These are phyloP conservation scores for Sanderia malayensis DNA, from an alignment of 30 jellyfish, hydroid and myxozoan species.

Conservation along the genomic window DNA sequence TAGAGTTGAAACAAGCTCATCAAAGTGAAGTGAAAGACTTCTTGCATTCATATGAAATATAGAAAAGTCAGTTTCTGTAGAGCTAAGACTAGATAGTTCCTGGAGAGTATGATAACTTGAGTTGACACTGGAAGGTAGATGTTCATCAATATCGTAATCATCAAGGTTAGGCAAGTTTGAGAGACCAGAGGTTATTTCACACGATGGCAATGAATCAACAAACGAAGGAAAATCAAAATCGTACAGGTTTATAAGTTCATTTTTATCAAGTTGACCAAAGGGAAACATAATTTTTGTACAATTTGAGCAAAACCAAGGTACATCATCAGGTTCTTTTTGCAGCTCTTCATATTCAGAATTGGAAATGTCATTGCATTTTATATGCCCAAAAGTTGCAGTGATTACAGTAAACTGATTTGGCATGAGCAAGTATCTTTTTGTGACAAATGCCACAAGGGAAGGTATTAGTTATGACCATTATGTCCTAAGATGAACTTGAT, in stretches of 20 bases:
- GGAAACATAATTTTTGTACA: neutral
- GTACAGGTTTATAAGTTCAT: neutral
- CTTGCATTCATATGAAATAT: conserved; percentile 23
- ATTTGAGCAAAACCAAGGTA: too few relatives aligned
- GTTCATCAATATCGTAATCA: too few relatives aligned
- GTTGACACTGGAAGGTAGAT: too few relatives aligned
- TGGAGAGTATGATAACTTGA: too few relatives aligned
- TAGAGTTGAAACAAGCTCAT: conserved; percentile 40
- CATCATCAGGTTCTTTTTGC: too few relatives aligned
- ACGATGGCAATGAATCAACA: conserved; percentile 9
- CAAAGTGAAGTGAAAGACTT: conserved; percentile 31
- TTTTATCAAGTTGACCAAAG: neutral
- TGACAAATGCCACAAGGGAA: conserved; percentile 31
- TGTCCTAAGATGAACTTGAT: conserved; percentile 28
- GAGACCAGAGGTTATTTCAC: conserved; percentile 18
- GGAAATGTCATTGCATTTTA: conserved; percentile 1
- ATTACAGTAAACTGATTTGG: conserved; percentile 29
- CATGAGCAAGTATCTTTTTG: conserved; percentile 49
- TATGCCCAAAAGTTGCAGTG: conserved; percentile 33
- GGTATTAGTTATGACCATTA: conserved; percentile 49
- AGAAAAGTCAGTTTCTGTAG: too few relatives aligned
- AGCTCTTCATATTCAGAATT: conserved; percentile 19
- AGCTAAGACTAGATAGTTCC: too few relatives aligned
- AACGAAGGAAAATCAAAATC: neutral
- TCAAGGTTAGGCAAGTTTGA: neutral